phyloP scores from a whole-genome alignment of 2,888 invertebrate genomes.

The Ormyrus rosae region DNA sequence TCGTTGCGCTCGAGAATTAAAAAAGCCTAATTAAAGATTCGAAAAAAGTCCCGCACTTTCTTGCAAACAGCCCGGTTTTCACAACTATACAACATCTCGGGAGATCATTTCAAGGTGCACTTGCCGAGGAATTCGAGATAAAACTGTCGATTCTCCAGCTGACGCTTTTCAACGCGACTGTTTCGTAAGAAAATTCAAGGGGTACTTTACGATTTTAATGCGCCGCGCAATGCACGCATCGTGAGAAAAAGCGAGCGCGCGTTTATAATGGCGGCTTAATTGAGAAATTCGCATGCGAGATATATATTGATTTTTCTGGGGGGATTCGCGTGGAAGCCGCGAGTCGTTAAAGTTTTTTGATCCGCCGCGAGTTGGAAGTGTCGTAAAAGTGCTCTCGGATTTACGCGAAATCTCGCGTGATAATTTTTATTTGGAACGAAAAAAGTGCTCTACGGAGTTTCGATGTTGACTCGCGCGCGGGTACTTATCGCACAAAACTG shows the following conservation, averaged over 20 bases:
- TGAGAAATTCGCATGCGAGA: conserved; percentile 7
- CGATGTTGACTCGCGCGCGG: no score
- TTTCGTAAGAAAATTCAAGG: conserved; percentile 18
- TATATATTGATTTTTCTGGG: no score
- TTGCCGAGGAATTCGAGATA: conserved; percentile 1
- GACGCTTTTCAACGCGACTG: background rate
- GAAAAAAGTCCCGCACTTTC: no score
- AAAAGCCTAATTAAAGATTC: no score
- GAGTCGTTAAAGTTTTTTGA: no score
- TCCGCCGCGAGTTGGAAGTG: no score
- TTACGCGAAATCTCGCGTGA: background rate
- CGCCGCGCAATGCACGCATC: background rate
- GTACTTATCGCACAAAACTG: no score
- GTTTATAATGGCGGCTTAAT: background rate
- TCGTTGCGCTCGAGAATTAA: no score
- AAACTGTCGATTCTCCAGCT: conserved; percentile 8
- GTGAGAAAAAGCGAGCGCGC: conserved; percentile 15
- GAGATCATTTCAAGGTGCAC: conserved; percentile 11
- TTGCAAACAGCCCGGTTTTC: no score
- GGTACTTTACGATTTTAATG: conserved; percentile 23
- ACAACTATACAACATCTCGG: background rate
- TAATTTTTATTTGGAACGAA: no score
- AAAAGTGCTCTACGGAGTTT: no score
- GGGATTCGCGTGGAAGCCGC: no score
- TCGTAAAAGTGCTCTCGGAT: background rate